Percentiles rank a stretch among this genome's conserved stretches.
phyloP scores from a whole-genome alignment of 2,113 vertebrate genomes.

The Pseudopodoces humilis region DNA sequence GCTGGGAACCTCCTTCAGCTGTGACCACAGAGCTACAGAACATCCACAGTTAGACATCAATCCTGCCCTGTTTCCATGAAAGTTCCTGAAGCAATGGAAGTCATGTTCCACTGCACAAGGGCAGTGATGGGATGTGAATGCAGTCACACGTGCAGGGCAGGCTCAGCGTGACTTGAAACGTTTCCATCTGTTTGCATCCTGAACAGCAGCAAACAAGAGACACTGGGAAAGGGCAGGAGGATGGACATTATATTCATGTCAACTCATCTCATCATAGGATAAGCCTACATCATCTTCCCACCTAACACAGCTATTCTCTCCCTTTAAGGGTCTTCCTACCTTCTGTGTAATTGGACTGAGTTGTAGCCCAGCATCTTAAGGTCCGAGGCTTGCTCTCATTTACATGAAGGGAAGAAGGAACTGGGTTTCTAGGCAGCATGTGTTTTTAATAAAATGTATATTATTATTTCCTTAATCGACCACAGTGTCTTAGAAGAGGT shows the following conservation, averaged over 20 bases:
- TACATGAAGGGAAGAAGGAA: background rate
- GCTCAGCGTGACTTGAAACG: fast-evolving
- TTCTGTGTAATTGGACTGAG: background rate
- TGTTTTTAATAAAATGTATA: constrained; percentile 35
- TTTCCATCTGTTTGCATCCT: background rate
- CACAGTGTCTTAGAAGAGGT: constrained; percentile 32
- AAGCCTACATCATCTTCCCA: background rate
- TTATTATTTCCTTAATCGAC: constrained; percentile 53
- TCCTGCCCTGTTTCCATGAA: background rate
- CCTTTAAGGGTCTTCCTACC: background rate
- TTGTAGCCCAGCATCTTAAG: background rate
- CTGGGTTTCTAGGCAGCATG: background rate
- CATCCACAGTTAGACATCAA: background rate
- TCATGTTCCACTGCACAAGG: background rate
- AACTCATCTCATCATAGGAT: background rate
- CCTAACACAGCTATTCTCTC: background rate
- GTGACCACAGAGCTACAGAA: background rate
- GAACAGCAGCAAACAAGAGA: background rate
- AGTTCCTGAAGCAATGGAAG: background rate
- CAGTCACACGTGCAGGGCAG: background rate
- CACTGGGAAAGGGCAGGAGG: background rate
- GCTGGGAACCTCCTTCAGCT: background rate
- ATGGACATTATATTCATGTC: too few species aligned
- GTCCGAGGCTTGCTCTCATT: background rate
- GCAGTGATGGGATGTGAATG: fast-evolving